Evolutionary conservation across 2,888 invertebrate genomes (phyloP), one percentile per base, ranked within the genome.

Genomic region (Oligia fasciuncula): DNA sequence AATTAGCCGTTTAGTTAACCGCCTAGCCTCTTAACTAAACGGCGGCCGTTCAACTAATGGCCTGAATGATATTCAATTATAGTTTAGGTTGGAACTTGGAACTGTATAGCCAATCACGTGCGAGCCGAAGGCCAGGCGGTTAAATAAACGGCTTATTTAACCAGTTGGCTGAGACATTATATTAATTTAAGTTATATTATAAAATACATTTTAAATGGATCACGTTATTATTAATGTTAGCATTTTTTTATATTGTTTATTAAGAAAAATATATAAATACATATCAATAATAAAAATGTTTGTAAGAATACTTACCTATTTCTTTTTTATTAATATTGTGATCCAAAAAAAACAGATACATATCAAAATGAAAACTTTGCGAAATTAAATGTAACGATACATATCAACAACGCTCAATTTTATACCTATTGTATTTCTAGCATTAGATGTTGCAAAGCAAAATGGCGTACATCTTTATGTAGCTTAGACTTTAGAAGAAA

Each of bases 351-450:
- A 86, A 85, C 79, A 81, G 74, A 88, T 90, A 86, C 90, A 88
- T 88, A 88, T 88, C 88, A 89, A 87, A 83, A 80, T 77, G 43
- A 86, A 86, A 88, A 75, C 77, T 84, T 88, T 88, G 91, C 91
- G 89, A 94, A 93, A 93, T 93, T 92, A 93, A 85, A 91, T 93
- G 90, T 93, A 94, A 94, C 95, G 94, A 95, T 93, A 95, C 96
- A 96, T 96, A 97, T 97, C 96, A 96, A 94, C 91, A 94, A 96
- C 94, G 96, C 96, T 97, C 96, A 97, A 97, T 97, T 96, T 97
- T 97, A 92, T 96, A 97, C 95, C 91, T 95, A 96, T 94, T 93
- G 91, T 95, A 96, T 95, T 94, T 94, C 91, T 96, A 96, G 96
- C 92, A 88, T 94, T 96, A 96, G 95, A 94, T 92, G 93, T 95